These are phyloP conservation scores for Bolinopsis microptera DNA, from an alignment of 37 sponge, comb jelly and placozoan genomes.

Conservation along the genomic window DNA sequence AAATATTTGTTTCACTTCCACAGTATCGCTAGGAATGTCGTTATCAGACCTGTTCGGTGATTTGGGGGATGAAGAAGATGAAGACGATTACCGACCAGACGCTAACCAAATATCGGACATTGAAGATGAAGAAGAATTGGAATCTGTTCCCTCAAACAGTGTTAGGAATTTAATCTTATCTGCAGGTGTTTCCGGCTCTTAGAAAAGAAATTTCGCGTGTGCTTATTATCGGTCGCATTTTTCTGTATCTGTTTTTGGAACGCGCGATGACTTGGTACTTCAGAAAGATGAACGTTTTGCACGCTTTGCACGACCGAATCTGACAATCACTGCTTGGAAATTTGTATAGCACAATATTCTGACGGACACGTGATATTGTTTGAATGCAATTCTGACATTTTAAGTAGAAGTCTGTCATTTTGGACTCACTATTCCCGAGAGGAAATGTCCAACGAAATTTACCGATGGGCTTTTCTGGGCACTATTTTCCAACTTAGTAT, in stretches of 20 bases:
- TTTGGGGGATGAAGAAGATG: slow-evolving; percentile 55
- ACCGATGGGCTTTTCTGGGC: no score
- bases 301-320: background rate
- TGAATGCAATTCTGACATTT: no score
- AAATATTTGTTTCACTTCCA: no score
- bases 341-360: background rate
- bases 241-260: background rate
- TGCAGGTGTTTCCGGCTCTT: no score
- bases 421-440: no score
- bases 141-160: background rate
- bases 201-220: no score
- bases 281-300: background rate
- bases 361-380: no score
- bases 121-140: slow-evolving; percentile 19
- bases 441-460: no score
- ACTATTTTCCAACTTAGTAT: no score
- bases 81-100: slow-evolving; percentile 48
- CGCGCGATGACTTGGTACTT: background rate
- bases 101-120: slow-evolving; percentile 57
- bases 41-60: slow-evolving; percentile 54
- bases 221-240: background rate
- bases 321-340: background rate
- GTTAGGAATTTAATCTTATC: no score
- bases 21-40: no score
- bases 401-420: no score